These are phyloP conservation scores for Ganaspis brasiliensis DNA, from an alignment of 2,888 invertebrate species.

Conservation along the genomic window DNA sequence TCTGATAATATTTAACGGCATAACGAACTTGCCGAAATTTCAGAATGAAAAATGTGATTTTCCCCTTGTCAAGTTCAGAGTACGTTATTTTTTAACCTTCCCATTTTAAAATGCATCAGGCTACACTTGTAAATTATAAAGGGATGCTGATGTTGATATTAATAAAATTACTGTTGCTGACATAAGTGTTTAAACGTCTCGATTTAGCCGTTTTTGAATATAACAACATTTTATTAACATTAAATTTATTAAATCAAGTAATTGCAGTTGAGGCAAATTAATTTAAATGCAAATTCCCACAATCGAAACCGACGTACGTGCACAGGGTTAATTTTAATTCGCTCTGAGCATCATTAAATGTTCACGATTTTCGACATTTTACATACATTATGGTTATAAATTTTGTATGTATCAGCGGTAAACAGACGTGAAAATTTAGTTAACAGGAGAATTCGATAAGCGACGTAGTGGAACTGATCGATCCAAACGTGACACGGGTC, in stretches of 20 bases:
- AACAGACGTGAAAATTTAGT: constrained; percentile 32
- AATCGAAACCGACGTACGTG: constrained; percentile 33
- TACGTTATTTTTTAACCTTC: background rate
- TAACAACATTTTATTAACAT: constrained; percentile 25
- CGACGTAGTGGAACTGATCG: background rate
- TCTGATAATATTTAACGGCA: background rate
- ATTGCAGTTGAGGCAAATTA: constrained; percentile 17
- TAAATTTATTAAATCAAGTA: constrained; percentile 26
- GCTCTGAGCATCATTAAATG: constrained; percentile 34
- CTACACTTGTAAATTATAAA: no score
- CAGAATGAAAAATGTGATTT: constrained; percentile 4
- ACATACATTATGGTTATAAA: constrained; percentile 36
- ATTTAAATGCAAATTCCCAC: constrained; percentile 42
- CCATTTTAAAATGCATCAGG: background rate
- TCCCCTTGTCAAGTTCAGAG: background rate
- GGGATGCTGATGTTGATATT: no score
- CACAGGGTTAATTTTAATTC: constrained; percentile 40
- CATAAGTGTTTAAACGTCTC: background rate
- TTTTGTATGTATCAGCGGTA: constrained; percentile 21
- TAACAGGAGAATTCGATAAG: constrained; percentile 25
- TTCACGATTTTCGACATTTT: constrained; percentile 28
- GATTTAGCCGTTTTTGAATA: background rate
- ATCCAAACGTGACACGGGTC: background rate
- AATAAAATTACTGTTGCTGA: background rate
- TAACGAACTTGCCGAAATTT: constrained; percentile 7